phyloP scores from a whole-genome alignment of 2,113 vertebrate genomes.

The Pygoscelis adeliae region DNA sequence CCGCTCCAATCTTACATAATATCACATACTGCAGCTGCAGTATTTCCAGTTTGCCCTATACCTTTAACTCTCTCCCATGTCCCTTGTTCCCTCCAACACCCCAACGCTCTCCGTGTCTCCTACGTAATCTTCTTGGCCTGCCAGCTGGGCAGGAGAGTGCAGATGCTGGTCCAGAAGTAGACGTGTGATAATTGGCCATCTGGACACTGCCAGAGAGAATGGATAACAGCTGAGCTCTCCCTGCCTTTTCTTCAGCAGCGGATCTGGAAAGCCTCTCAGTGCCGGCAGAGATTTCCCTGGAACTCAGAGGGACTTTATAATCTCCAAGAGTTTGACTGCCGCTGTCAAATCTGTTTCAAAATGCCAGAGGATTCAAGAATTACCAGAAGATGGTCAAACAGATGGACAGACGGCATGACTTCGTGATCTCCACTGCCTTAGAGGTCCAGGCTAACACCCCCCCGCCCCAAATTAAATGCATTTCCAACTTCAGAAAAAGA shows the following conservation, averaged over 20 bases:
- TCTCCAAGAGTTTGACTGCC: not conserved
- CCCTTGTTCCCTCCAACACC: not conserved
- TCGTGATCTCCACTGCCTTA: not conserved
- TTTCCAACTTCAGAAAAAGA: not conserved
- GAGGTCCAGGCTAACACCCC: not conserved
- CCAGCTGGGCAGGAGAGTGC: slow-evolving; percentile 20
- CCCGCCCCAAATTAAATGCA: not conserved
- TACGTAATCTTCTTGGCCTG: slow-evolving; percentile 46
- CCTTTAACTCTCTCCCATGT: not conserved
- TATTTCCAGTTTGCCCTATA: not conserved
- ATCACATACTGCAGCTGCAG: slow-evolving; percentile 26
- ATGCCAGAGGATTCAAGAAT: slow-evolving; percentile 17
- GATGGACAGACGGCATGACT: slow-evolving; percentile 9
- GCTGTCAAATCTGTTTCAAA: slow-evolving; percentile 15
- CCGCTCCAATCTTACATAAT: slow-evolving; percentile 18
- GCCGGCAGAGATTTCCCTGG: slow-evolving; percentile 48
- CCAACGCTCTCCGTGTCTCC: slow-evolving; percentile 25
- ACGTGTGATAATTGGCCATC: slow-evolving; percentile 65
- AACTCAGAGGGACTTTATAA: slow-evolving; percentile 43
- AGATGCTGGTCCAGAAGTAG: slow-evolving; percentile 63
- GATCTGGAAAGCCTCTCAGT: slow-evolving; percentile 45
- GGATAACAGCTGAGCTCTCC: slow-evolving; percentile 61
- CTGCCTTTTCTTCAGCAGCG: not conserved
- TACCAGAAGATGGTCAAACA: slow-evolving; percentile 28
- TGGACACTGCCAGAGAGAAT: slow-evolving; percentile 46